Conservation (phyloP, 2,888 invertebrate genomes). For the Lycaena phlaeas region DNA sequence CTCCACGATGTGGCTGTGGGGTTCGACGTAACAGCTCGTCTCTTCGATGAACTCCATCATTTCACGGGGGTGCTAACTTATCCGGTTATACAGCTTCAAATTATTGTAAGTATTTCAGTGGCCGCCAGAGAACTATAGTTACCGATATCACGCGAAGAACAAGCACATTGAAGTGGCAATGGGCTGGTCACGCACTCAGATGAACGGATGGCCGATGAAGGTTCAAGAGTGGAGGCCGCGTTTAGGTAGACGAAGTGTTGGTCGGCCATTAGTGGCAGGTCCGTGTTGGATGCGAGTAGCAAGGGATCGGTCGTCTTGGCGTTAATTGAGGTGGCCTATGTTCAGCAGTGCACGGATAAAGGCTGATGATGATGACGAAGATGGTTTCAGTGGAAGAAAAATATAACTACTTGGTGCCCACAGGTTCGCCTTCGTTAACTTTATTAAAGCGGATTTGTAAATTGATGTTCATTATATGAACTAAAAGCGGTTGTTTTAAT, state of each 20-base stretch:
- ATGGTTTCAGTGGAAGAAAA: too few species aligned
- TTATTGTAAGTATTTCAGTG: constrained; percentile 31
- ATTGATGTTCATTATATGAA: neutral
- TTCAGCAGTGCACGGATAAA: too few species aligned
- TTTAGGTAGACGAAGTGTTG: too few species aligned
- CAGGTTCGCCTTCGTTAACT: neutral
- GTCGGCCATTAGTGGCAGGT: too few species aligned
- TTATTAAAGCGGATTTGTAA: neutral
- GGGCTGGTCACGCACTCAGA: too few species aligned
- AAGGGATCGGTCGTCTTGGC: too few species aligned
- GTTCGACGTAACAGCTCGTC: constrained; percentile 33
- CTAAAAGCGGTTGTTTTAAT: too few species aligned
- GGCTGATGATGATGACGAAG: neutral
- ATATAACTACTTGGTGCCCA: neutral
- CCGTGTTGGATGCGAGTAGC: too few species aligned
- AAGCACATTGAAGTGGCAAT: too few species aligned
- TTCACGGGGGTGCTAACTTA: constrained; percentile 33
- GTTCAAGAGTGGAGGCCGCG: too few species aligned
- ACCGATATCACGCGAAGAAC: neutral
- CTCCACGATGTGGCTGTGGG: constrained; percentile 37
- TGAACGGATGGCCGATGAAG: too few species aligned
- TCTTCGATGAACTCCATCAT: constrained; percentile 22
- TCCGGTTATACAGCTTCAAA: constrained; percentile 29
- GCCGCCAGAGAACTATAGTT: neutral
- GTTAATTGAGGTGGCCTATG: too few species aligned